These are phyloP conservation scores for Tympanuchus pallidicinctus DNA, from an alignment of 2,113 vertebrate genomes.

Conservation along the genomic window DNA sequence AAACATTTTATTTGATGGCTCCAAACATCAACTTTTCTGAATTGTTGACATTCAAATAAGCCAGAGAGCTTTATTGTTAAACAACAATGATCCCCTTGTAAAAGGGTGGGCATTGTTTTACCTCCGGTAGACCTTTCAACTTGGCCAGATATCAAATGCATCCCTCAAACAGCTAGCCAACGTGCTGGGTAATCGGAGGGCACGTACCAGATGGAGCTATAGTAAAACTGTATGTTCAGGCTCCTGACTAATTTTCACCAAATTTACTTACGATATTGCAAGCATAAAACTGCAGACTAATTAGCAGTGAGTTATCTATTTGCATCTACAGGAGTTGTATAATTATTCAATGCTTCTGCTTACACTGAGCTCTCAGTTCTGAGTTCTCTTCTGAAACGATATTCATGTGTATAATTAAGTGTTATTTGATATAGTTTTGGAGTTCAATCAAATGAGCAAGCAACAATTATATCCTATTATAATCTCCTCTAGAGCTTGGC, in stretches of 20 bases:
- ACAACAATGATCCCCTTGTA: conserved; percentile 83
- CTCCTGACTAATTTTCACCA: conserved; percentile 76
- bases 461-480: conserved; percentile 80
- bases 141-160: conserved; percentile 81
- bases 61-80: conserved; percentile 84
- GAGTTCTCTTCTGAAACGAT: conserved; percentile 68
- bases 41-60: conserved; percentile 91
- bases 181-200: conserved; percentile 81
- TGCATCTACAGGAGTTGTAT: conserved; percentile 73
- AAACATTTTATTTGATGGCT: conserved; percentile 91
- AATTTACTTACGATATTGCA: conserved; percentile 76
- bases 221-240: conserved; percentile 78
- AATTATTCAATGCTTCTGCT: conserved; percentile 79
- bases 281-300: conserved; percentile 79
- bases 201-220: conserved; percentile 80
- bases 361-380: conserved; percentile 69
- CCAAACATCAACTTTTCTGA: conserved; percentile 89
- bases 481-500: conserved; percentile 71
- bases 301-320: conserved; percentile 78
- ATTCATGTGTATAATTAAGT: conserved; percentile 81
- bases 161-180: conserved; percentile 79
- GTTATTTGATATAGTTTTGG: conserved; percentile 82
- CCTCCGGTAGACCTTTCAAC: conserved; percentile 85
- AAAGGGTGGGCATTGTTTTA: conserved; percentile 86
- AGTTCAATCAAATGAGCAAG: conserved; percentile 82